Conservation (phyloP, 2,113 vertebrate genomes). For the Bucco capensis region DNA sequence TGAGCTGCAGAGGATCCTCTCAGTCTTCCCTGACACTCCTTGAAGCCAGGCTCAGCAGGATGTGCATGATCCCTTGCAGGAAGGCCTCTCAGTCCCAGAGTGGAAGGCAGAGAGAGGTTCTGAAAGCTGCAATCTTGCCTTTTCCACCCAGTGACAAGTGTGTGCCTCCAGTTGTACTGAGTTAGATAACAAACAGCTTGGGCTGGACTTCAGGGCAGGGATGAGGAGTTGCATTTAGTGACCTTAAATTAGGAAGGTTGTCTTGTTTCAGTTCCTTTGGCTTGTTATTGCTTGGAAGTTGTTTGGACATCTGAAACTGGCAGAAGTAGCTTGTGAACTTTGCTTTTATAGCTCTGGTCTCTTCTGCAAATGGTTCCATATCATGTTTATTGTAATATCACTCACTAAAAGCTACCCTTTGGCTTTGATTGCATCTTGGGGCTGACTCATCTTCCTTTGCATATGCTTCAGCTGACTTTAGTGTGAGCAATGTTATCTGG, state of each 20-base stretch:
- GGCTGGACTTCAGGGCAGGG: background rate
- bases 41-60: background rate
- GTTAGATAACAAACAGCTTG: background rate
- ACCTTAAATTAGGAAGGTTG: background rate
- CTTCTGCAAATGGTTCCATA: background rate
- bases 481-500: background rate
- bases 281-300: background rate
- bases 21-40: accelerated
- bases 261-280: background rate
- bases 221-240: background rate
- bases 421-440: background rate
- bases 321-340: background rate
- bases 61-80: background rate
- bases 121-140: background rate
- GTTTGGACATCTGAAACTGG: background rate
- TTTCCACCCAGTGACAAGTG: background rate
- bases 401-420: background rate
- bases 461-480: background rate
- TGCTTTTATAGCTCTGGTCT: background rate
- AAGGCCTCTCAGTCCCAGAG: background rate
- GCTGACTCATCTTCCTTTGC: slow-evolving; percentile 14
- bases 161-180: background rate
- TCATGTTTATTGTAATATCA: background rate
- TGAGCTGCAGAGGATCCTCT: background rate
- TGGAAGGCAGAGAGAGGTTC: background rate